Evolutionary conservation across 1,140 invertebrate species (phyloP).

Genomic region (Diorhabda carinulata): DNA sequence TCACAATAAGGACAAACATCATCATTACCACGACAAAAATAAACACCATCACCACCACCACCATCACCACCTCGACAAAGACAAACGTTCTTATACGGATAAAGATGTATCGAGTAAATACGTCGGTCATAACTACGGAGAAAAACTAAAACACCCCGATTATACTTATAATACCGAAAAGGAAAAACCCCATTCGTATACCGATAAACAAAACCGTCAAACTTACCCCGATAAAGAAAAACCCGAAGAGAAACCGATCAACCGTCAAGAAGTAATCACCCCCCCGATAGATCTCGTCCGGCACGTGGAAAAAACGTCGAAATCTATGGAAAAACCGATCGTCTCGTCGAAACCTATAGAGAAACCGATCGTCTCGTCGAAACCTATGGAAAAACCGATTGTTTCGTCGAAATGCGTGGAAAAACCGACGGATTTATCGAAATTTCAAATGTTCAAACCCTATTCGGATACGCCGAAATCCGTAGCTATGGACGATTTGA

Average conservation of each 20-base stretch:
- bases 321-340: not conserved
- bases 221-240: not conserved
- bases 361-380: not conserved
- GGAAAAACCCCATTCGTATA: not conserved
- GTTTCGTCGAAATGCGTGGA: conserved; percentile 4
- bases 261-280: not conserved
- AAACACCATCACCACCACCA: too few relatives aligned
- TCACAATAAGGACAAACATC: not conserved
- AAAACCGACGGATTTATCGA: conserved; percentile 10
- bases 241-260: not conserved
- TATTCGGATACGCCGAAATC: conserved; percentile 9
- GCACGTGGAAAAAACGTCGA: not conserved
- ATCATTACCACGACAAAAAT: too few relatives aligned
- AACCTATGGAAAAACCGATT: conserved; percentile 9
- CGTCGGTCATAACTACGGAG: not conserved
- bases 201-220: not conserved
- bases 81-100: not conserved
- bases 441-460: conserved; percentile 13
- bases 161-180: not conserved
- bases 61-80: not conserved
- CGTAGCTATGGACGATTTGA: not conserved
- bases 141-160: not conserved
- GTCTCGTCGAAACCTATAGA: not conserved
- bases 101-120: not conserved
- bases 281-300: not conserved